Evolutionary conservation across 2,113 vertebrate species (phyloP), one percentile per base, ranked within the genome.

Genomic region (Ophthalmolycus amberensis): DNA sequence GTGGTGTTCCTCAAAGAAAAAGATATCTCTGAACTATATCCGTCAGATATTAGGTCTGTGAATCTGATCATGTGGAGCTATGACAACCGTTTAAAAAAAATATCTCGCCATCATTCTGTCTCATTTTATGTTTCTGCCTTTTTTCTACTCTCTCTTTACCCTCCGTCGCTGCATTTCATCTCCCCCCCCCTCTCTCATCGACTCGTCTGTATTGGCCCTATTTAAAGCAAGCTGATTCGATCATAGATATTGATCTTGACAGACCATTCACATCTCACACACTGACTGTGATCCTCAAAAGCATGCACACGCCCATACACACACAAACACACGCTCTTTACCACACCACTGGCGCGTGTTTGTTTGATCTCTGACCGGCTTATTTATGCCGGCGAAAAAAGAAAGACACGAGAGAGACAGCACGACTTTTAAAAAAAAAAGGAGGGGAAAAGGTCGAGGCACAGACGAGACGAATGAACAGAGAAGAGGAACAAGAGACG

Each of bases 31-130:
- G 60, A 88, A 88, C 79, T 83, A 42, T 62, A 16, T 20, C 18
- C 46, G 59, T 85, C 62, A 80, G 79, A 87, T 88, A 85, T 91
- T 83, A 76, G 69, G 38, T n/a, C 56, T 74, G 77, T 11, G 38
- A 44, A 78, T 68, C 11, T 84, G 46, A 74, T 84, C 27, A 58
- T 86, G 79, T 50, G 69, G 56, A 69, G 74, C 70, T 70, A 16
- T 6, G 29, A 62, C 40, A 84, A 52, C 11, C 62, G 52, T 42
- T 72, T 10, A 20, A 1, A 1, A 1, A 5, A 22, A 22, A 9
- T n/a, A 5, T 46, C 54, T 58, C 77, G 22, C 44, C 44, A 50
- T 84, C 32, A 0, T 4, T 64, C 34, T 9, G 9, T 34, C 59
- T 75, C 46, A 42, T 68, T 75, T 82, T 56, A 34, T 56, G 32